phyloP scores from a whole-genome alignment of 2,113 vertebrate species.

The Antigone vipio region DNA sequence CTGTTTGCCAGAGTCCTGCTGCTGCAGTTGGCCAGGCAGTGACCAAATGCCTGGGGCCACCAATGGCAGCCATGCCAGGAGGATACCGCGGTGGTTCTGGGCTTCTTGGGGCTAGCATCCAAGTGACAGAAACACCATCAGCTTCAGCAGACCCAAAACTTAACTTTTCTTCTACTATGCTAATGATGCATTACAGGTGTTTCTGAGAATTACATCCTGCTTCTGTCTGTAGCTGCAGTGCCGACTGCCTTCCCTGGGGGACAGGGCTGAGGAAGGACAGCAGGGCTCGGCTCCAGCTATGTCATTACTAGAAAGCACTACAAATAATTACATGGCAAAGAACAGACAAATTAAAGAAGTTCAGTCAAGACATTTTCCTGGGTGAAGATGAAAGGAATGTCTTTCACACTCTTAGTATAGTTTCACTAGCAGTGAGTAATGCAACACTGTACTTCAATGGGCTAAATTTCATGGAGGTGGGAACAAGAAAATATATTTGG shows the following conservation, averaged over 20 bases:
- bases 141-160: background rate
- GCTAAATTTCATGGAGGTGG: background rate
- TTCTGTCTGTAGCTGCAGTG: background rate
- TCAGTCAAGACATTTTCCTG: background rate
- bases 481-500: constrained; percentile 10
- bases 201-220: background rate
- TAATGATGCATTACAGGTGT: background rate
- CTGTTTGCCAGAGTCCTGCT: background rate
- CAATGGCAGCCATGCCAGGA: background rate
- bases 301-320: constrained; percentile 1
- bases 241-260: background rate
- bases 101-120: background rate
- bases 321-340: background rate
- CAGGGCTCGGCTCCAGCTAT: background rate
- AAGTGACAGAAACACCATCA: background rate
- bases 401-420: constrained; percentile 37
- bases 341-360: background rate
- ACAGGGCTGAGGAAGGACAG: background rate
- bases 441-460: background rate
- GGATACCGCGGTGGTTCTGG: background rate
- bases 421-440: constrained; percentile 43
- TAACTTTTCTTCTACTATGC: background rate
- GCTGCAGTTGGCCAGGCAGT: background rate
- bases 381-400: background rate
- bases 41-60: background rate